phyloP scores from a whole-genome alignment of 2,113 vertebrate species.

The Lepus europaeus region DNA sequence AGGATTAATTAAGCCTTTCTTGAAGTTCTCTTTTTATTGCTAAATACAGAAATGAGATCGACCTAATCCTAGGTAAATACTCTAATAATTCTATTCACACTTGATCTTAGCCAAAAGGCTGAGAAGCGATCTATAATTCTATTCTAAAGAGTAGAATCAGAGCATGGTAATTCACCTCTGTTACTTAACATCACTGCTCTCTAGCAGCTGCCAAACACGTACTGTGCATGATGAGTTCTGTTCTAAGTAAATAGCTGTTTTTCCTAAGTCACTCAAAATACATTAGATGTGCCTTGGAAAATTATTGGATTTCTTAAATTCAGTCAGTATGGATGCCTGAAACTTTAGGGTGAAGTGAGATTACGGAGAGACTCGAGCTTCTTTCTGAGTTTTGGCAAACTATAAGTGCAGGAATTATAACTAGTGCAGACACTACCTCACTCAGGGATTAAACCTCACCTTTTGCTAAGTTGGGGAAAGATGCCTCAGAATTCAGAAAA shows the following conservation, averaged over 20 bases:
- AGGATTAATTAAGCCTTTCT: slow-evolving; percentile 71
- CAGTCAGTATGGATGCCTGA: background rate
- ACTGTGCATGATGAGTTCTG: background rate
- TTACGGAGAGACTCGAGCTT: background rate
- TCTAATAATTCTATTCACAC: background rate
- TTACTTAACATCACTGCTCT: slow-evolving; percentile 21
- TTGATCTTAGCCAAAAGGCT: too few relatives aligned
- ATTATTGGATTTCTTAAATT: background rate
- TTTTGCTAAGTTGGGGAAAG: background rate
- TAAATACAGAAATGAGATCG: slow-evolving; percentile 2
- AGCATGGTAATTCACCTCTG: background rate
- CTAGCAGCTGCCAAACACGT: background rate
- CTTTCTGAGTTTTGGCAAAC: background rate
- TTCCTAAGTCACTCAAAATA: background rate
- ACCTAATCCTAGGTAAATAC: slow-evolving; percentile 21
- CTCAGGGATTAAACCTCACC: background rate
- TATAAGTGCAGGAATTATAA: background rate
- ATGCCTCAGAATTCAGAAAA: background rate
- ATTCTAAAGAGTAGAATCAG: slow-evolving; percentile 15
- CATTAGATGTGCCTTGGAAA: background rate
- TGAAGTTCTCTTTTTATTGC: slow-evolving; percentile 45
- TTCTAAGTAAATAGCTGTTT: background rate
- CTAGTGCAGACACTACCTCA: background rate
- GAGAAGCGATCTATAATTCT: too few relatives aligned
- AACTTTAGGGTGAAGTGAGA: background rate